Evolutionary conservation across 2,888 invertebrate genomes (phyloP), one percentile per base, ranked within the genome.

Genomic region (Nomada lathburiana): DNA sequence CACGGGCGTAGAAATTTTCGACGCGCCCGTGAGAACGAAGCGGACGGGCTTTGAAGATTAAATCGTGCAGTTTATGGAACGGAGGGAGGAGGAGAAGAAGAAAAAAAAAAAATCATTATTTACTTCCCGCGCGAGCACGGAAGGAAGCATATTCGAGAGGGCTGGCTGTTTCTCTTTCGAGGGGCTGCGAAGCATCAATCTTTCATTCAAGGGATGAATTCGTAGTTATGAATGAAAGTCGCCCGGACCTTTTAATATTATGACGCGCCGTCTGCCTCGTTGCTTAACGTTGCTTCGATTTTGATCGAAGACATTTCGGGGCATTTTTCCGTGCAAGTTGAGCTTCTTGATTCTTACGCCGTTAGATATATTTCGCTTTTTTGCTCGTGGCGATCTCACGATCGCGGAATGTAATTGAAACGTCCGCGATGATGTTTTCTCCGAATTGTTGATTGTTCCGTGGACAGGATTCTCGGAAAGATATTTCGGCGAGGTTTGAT

Each of bases 241-340:
- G 76, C 62, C 64, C 76, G 36, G 75, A 69, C 65, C 83, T 86
- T 87, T 89, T 88, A 88, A 89, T 90, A 90, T 88, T 83, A 84
- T 83, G 63, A 75, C 83, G 74, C 77, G 82, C 71, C 74, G 79
- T 72, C 70, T 73, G 83, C 75, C 76, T 83, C 76, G 26, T 78
- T 87, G 82, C 90, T 81, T 91, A 91, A 91, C 87, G 91, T 75
- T 86, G 75, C 88, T 91, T 89, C 89, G 85, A 92, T 91, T 90
- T 90, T 91, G 91, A 92, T 91, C 89, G 91, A 91, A 88, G 89
- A 90, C 70, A 26, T 26, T 47, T 23, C 29, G 0, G 0, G 59
- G 36, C n/a, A 52, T 55, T 65, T 55, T 65, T 42, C 53, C 1
- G 9, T 2, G 10, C 11, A 5, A 59, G n/a, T 13, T 18, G 50